Evolutionary conservation across 2,797 vertebrate genomes (phyloP).

Genomic region (Anguilla megastoma): DNA sequence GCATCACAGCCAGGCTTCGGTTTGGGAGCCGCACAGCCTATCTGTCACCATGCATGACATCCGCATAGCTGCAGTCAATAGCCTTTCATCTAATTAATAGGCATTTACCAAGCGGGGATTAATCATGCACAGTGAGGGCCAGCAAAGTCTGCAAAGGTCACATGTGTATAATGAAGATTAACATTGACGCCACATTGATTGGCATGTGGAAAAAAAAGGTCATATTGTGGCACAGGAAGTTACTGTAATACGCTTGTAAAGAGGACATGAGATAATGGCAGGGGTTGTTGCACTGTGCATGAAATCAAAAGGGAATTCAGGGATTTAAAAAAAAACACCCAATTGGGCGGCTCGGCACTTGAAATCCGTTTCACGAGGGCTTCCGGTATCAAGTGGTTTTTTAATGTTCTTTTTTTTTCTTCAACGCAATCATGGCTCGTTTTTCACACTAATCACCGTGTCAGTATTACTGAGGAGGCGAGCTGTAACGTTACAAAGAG

Average conservation of each 20-base stretch:
- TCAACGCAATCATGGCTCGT: not conserved
- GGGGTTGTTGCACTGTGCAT: not conserved
- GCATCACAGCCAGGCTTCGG: not conserved
- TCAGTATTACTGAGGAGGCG: not conserved
- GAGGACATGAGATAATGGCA: not conserved
- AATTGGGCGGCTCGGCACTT: not conserved
- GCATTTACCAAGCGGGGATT: constrained; percentile 22
- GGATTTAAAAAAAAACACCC: not conserved
- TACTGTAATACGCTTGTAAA: not conserved
- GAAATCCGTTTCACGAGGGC: not conserved
- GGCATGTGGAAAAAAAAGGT: constrained; percentile 6
- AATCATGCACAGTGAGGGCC: not conserved
- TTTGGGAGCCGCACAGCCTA: not conserved
- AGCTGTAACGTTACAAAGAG: not conserved
- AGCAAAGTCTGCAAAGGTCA: not conserved
- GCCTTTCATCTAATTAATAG: constrained; percentile 31
- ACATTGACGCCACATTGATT: not conserved
- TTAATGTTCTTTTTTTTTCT: not conserved
- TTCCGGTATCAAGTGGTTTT: not conserved
- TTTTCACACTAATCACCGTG: not conserved
- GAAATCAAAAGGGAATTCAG: constrained; percentile 11
- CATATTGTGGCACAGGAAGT: not conserved
- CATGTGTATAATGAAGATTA: constrained; percentile 21
- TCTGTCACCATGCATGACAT: not conserved
- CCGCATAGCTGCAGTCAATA: constrained; percentile 13